phyloP scores from a whole-genome alignment of 2,888 invertebrate species.

The Philonicus albiceps region DNA sequence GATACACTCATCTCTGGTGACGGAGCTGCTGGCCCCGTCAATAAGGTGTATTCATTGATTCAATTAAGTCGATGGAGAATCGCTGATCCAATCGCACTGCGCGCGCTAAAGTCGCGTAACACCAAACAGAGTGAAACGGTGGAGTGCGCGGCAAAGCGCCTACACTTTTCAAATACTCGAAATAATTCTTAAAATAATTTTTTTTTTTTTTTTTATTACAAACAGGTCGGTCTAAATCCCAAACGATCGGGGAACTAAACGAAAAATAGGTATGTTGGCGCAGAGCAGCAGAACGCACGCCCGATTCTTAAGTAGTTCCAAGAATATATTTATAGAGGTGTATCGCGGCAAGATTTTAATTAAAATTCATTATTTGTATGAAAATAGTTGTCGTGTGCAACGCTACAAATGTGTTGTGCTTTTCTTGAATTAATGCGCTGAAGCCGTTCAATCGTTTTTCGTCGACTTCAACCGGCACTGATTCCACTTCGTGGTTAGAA shows the following conservation, averaged over 20 bases:
- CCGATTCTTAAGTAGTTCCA: background rate
- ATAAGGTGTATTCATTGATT: background rate
- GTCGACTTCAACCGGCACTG: background rate
- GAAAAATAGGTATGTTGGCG: background rate
- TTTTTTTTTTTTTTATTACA: background rate
- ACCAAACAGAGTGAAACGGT: background rate
- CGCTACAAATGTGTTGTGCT: background rate
- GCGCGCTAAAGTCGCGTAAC: background rate
- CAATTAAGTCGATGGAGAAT: background rate
- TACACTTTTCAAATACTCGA: background rate
- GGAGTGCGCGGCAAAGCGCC: background rate
- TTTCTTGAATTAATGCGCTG: background rate
- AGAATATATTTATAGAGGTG: slow-evolving; percentile 17
- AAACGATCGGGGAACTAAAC: background rate
- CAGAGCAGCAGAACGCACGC: background rate
- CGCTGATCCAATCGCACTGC: background rate
- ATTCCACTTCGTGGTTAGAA: background rate
- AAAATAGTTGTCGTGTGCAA: slow-evolving; percentile 12
- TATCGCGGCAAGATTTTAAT: background rate
- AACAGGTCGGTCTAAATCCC: background rate
- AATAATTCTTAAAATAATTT: slow-evolving; percentile 35
- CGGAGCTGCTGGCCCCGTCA: background rate
- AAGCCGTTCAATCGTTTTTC: background rate
- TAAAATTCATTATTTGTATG: slow-evolving; percentile 15
- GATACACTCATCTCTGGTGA: slow-evolving; percentile 12